These are phyloP conservation scores for Benitochromis conjunctus DNA, from an alignment of 2,113 vertebrate species.

Conservation along the genomic window DNA sequence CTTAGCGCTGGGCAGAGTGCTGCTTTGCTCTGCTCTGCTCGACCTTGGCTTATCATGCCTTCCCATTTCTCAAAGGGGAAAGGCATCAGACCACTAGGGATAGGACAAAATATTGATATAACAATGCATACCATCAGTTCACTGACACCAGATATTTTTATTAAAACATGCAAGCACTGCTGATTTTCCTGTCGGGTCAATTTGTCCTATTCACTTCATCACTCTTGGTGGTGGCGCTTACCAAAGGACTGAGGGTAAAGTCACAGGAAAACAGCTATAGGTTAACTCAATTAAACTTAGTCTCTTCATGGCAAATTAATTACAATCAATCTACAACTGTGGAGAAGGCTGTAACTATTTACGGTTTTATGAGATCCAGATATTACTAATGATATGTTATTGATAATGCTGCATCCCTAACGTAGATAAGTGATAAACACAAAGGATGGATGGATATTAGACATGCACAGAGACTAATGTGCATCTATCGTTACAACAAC, in stretches of 20 bases:
- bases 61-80: conserved; percentile 16
- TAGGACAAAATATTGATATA: neutral
- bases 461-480: neutral
- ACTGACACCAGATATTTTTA: neutral
- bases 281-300: neutral
- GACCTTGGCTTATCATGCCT: conserved; percentile 61
- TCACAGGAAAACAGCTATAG: neutral
- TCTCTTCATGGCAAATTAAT: neutral
- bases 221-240: neutral
- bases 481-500: neutral
- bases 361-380: neutral
- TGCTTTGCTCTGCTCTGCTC: conserved; percentile 32
- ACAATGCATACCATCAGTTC: neutral
- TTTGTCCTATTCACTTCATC: neutral
- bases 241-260: neutral
- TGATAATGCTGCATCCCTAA: neutral
- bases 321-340: neutral
- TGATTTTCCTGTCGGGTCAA: neutral
- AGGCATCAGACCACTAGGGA: neutral
- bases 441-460: neutral
- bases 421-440: neutral
- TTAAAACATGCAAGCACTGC: neutral
- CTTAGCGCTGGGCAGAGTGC: conserved; percentile 40
- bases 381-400: neutral
- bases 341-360: neutral